Percentiles rank a stretch among this genome's conserved stretches.
Conservation (phyloP, 2,888 invertebrate genomes). For the Leptarthrus brevirostris region DNA sequence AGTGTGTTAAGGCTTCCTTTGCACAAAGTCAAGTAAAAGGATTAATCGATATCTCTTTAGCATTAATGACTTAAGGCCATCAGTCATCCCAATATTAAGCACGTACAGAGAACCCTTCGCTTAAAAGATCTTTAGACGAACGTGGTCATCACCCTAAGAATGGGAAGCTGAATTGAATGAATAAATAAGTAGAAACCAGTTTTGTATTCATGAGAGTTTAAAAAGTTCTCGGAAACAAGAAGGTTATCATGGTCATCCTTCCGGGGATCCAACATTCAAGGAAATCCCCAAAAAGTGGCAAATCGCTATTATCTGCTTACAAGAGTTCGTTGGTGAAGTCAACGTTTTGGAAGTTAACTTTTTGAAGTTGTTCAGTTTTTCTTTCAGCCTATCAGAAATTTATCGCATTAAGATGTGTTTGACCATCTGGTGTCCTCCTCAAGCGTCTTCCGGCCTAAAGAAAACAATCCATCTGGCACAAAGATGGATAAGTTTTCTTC, state of each 20-base stretch:
- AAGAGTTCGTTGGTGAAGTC: neutral
- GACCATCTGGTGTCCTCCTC: slow-evolving; percentile 15
- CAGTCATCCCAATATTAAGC: neutral
- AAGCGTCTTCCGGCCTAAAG: neutral
- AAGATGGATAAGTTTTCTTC: slow-evolving; percentile 23
- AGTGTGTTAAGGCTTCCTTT: too few species aligned
- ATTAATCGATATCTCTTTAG: neutral
- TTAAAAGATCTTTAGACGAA: neutral
- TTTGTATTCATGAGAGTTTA: slow-evolving; percentile 17
- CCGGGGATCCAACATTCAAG: neutral
- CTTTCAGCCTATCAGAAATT: neutral
- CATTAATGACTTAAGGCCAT: neutral
- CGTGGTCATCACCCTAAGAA: neutral
- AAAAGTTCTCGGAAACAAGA: neutral
- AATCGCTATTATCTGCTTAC: slow-evolving; percentile 14
- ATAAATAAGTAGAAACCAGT: neutral
- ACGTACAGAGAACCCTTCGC: neutral
- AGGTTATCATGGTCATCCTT: neutral
- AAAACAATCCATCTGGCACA: neutral
- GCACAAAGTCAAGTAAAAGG: too few species aligned
- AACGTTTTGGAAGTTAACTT: neutral
- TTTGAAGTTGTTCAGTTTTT: neutral
- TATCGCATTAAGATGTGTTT: slow-evolving; percentile 30
- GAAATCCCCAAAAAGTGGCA: neutral
- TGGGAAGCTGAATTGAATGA: neutral